phyloP scores from a whole-genome alignment of 2,797 vertebrate genomes.

The Aplochiton taeniatus region DNA sequence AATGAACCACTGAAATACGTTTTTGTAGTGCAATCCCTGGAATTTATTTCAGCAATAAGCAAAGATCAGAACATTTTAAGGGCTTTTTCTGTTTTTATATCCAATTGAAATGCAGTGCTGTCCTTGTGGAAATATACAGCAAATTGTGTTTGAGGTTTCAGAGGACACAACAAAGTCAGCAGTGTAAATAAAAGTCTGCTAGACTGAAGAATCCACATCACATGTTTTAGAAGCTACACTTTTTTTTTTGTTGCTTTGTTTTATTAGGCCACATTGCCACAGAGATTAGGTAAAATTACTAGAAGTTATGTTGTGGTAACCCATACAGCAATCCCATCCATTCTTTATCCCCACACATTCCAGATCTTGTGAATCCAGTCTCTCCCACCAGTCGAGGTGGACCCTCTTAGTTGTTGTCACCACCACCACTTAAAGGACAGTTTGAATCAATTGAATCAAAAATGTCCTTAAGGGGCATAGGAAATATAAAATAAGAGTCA shows the following conservation, averaged over 20 bases:
- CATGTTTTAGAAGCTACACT: too few species aligned
- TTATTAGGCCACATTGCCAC: constrained; percentile 15
- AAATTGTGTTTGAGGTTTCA: constrained; percentile 13
- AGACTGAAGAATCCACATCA: too few species aligned
- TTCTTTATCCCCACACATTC: constrained; percentile 39
- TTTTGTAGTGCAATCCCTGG: constrained; percentile 36
- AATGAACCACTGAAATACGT: constrained; percentile 49
- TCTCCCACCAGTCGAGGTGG: constrained; percentile 66
- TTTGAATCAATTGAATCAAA: constrained; percentile 53
- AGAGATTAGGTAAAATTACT: constrained; percentile 66
- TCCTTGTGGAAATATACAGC: constrained; percentile 20
- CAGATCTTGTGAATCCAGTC: constrained; percentile 61
- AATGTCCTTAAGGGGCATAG: constrained; percentile 19
- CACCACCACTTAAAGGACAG: constrained; percentile 58
- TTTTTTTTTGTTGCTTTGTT: background rate
- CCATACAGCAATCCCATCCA: constrained; percentile 49
- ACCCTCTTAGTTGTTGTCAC: constrained; percentile 66
- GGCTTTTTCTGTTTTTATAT: constrained; percentile 19
- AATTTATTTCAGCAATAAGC: constrained; percentile 23
- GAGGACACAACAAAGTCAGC: constrained; percentile 11
- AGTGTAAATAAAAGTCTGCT: constrained; percentile 1
- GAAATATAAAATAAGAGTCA: constrained; percentile 50
- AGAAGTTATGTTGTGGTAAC: constrained; percentile 64
- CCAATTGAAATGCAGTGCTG: constrained; percentile 14
- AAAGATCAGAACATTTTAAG: constrained; percentile 48